These are phyloP conservation scores for Atta colombica DNA, from an alignment of 1,140 invertebrate genomes.

Conservation along the genomic window DNA sequence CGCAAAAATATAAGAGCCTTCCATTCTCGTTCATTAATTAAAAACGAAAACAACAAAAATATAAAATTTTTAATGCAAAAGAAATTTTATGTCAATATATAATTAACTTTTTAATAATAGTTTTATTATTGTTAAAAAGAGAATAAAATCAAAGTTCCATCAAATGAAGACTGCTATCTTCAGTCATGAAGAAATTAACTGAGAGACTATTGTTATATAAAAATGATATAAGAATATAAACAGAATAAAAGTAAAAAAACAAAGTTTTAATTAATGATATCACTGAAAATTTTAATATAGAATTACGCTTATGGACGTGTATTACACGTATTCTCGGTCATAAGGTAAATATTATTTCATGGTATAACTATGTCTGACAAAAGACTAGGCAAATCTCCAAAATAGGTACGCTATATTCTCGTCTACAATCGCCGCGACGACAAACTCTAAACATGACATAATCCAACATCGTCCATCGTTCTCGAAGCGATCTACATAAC, in stretches of 20 bases:
- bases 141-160: no score
- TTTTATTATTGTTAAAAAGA: not conserved
- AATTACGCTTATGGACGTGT: not conserved
- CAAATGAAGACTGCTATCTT: no score
- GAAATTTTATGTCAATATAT: not conserved
- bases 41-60: not conserved
- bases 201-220: not conserved
- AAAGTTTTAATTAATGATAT: not conserved
- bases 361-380: not conserved
- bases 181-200: no score
- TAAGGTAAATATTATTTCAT: slow-evolving; percentile 17
- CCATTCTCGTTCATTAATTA: not conserved
- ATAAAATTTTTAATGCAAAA: not conserved
- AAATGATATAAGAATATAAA: not conserved
- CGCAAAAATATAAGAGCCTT: slow-evolving; percentile 17
- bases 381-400: slow-evolving; percentile 1
- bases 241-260: not conserved
- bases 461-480: slow-evolving; percentile 50
- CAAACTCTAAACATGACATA: slow-evolving; percentile 22
- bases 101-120: not conserved
- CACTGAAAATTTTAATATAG: not conserved
- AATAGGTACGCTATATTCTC: not conserved
- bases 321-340: not conserved
- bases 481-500: slow-evolving; percentile 72
- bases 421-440: not conserved